Evolutionary conservation across 2,113 vertebrate genomes (phyloP).

Genomic region (Sclerurus mexicanus): DNA sequence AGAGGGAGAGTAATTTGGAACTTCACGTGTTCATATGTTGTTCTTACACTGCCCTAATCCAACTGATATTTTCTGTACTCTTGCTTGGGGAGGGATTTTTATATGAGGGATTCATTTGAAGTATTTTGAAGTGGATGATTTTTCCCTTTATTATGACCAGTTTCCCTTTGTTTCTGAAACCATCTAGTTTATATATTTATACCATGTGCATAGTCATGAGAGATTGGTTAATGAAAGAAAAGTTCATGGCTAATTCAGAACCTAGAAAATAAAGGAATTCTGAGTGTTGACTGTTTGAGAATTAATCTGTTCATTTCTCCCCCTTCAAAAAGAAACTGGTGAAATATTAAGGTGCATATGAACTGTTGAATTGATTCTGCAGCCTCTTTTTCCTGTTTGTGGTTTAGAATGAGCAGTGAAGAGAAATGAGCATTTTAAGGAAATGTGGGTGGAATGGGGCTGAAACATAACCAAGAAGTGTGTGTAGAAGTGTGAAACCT

Average conservation of each 20-base stretch:
- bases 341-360: not conserved
- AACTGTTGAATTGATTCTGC: not conserved
- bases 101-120: not conserved
- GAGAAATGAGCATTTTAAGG: not conserved
- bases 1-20: not conserved
- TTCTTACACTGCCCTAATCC: not conserved
- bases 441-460: not conserved
- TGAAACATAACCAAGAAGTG: not conserved
- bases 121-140: not conserved
- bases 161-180: slow-evolving; percentile 36
- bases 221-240: slow-evolving; percentile 7
- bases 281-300: slow-evolving; percentile 22
- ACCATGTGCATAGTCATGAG: not conserved
- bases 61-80: not conserved
- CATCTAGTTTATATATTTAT: slow-evolving; percentile 45
- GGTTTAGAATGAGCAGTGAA: not conserved
- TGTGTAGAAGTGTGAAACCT: not conserved
- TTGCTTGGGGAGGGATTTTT: not conserved
- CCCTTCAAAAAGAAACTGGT: not conserved
- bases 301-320: slow-evolving; percentile 31
- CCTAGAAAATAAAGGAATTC: slow-evolving; percentile 52
- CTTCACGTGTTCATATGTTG: not conserved
- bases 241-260: slow-evolving; percentile 22
- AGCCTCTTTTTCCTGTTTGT: not conserved
- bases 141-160: not conserved